Evolutionary conservation across 2,797 vertebrate genomes (phyloP).

Genomic region (Otolemur crassicaudatus): DNA sequence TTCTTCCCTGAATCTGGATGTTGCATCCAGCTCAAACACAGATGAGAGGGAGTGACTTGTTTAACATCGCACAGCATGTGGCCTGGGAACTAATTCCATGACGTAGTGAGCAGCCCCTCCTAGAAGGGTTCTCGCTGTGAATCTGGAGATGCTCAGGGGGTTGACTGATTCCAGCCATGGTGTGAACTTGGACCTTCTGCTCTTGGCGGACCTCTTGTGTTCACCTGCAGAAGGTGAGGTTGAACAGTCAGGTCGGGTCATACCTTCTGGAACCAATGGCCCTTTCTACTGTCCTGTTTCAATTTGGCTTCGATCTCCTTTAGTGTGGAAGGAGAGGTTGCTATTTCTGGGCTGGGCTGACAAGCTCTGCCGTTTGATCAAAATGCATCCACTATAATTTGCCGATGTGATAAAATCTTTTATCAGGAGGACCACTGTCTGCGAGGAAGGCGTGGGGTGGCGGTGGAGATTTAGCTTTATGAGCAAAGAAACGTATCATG

Average conservation of each 20-base stretch:
- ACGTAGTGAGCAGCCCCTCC: neutral
- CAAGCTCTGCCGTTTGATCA: neutral
- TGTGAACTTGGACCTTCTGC: neutral
- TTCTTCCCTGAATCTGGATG: neutral
- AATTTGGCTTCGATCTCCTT: neutral
- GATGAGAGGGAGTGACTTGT: neutral
- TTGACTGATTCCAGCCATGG: neutral
- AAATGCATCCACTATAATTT: neutral
- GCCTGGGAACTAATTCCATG: neutral
- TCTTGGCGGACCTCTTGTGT: neutral
- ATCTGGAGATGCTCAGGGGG: neutral
- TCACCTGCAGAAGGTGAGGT: neutral
- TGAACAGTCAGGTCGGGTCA: neutral
- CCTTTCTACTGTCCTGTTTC: neutral
- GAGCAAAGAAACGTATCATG: neutral
- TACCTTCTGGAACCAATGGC: accelerated
- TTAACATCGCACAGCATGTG: neutral
- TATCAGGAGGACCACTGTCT: neutral
- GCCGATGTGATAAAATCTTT: neutral
- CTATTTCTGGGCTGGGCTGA: neutral
- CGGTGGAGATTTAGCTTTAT: neutral
- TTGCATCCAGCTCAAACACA: neutral
- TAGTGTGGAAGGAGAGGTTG: neutral
- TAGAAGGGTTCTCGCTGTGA: neutral
- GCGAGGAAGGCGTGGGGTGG: neutral